phyloP scores from a whole-genome alignment of 2,797 vertebrate species.

The Phyllotis vaccarum region DNA sequence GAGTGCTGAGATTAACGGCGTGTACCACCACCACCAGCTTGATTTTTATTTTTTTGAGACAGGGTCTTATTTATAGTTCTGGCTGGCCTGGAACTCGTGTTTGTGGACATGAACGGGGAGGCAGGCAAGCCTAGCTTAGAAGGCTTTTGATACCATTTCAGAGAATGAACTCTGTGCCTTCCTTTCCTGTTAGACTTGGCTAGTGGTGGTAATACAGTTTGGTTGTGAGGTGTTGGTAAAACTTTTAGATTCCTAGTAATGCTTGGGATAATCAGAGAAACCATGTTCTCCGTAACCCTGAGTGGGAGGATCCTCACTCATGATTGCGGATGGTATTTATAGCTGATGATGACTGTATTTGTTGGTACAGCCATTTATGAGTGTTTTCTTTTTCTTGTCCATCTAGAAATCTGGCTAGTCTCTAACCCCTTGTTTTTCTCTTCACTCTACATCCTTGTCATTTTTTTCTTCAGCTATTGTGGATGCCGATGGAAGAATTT shows the following conservation, averaged over 20 bases:
- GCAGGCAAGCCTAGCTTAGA: background rate
- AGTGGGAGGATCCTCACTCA: background rate
- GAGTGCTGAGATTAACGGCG: background rate
- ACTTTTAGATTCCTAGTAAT: background rate
- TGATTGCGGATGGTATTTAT: too few species aligned
- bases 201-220: slow-evolving; percentile 69
- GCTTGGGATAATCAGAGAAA: background rate
- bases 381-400: slow-evolving; percentile 3
- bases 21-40: too few species aligned
- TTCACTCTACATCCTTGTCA: slow-evolving; percentile 48
- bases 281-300: background rate
- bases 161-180: slow-evolving; percentile 60
- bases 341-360: background rate
- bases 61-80: background rate
- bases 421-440: slow-evolving; percentile 51
- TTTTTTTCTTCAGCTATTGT: slow-evolving; percentile 90
- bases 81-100: background rate
- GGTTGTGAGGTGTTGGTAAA: slow-evolving; percentile 75
- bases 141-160: slow-evolving; percentile 56
- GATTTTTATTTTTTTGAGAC: background rate
- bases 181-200: slow-evolving; percentile 67
- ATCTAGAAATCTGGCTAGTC: slow-evolving; percentile 2
- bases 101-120: background rate
- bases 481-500: slow-evolving; percentile 97
- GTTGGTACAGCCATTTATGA: background rate